Evolutionary conservation across 2,113 vertebrate species (phyloP).

Genomic region (Trinectes maculatus): DNA sequence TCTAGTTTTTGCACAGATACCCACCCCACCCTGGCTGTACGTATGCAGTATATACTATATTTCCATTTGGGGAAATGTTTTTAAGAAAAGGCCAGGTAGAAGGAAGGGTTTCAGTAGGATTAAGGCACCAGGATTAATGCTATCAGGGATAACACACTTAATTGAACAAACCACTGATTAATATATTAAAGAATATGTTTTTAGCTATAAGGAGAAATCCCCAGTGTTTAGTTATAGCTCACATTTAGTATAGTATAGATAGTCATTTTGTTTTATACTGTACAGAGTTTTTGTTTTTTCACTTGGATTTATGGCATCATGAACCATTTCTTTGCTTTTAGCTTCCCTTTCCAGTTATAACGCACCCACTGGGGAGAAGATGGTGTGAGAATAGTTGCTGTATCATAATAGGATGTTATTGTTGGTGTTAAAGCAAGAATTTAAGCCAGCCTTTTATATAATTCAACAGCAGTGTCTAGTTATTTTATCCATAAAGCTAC

Average conservation of each 20-base stretch:
- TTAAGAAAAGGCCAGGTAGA: conserved; percentile 67
- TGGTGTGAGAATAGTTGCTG: conserved; percentile 19
- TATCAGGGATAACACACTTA: conserved; percentile 67
- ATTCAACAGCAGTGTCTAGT: conserved; percentile 11
- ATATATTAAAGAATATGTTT: conserved; percentile 39
- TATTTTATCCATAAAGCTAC: conserved; percentile 16
- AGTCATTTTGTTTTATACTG: conserved; percentile 42
- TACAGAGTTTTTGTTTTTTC: conserved; percentile 29
- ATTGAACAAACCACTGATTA: conserved; percentile 59
- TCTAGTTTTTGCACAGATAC: conserved; percentile 78
- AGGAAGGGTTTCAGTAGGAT: conserved; percentile 64
- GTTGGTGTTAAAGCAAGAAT: conserved; percentile 3
- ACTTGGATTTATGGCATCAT: conserved; percentile 23
- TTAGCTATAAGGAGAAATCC: conserved; percentile 43
- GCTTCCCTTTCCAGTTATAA: conserved; percentile 20
- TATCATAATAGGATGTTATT: conserved; percentile 13
- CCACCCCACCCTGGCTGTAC: conserved; percentile 73
- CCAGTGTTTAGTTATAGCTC: conserved; percentile 45
- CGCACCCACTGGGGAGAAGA: conserved; percentile 20
- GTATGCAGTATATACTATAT: conserved; percentile 78
- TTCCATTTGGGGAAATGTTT: conserved; percentile 76
- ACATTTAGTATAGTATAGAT: conserved; percentile 30
- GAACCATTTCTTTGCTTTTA: conserved; percentile 15
- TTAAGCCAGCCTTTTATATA: conserved; percentile 30
- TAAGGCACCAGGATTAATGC: conserved; percentile 71